Base-by-base conservation (phyloP, 2,113 vertebrate species). In the Lasiurus cinereus region DNA sequence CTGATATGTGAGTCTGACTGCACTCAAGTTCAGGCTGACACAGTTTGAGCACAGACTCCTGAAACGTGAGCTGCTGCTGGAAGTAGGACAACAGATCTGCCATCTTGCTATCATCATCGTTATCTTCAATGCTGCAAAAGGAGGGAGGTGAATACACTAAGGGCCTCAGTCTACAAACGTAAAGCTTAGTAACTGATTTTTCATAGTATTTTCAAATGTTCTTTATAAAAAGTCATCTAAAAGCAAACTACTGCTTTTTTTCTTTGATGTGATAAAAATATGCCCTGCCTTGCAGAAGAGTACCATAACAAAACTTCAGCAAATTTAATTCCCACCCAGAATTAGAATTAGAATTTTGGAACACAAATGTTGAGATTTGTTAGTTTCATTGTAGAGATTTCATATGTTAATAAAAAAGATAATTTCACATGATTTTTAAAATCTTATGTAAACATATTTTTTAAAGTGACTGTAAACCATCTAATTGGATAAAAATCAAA, bases 1-100 rank as follows among this genome's bases (percentile, higher is more conserved):
- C 99, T 98, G 99, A 99, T 95, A 99, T 99, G 97, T 99, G 99
- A 86, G 98, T 98, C 96, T 99, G 99, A 95, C 97, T 99, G 96
- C 98, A 98, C 92, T 99, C 99, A 19, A 98, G 93, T 96, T 99
- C 99, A 78, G 99, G 99, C 97, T 98, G 98, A 98, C 99, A 99
- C 91, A 99, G 98, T 98, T 99, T 99, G 97, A 98, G 98, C 96
- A 98, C 97, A 56, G 98, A 98, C 91, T 99, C 98, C 98, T 99
- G 99, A 96, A 99, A 97, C 19, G 98, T 98, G 94, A 99, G 98
- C 95, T 99, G 99, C 94, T 99, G 99, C 93, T 99, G 99, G 97
- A 99, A 99, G 98, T 98, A 99, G 0, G 98, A 95, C 90, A 99
- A 97, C 22, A 99, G 99, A 97, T 99, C 99, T 79, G 99, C 98